Base-by-base conservation (phyloP, 2,797 vertebrate genomes). In the Masticophis lateralis region DNA sequence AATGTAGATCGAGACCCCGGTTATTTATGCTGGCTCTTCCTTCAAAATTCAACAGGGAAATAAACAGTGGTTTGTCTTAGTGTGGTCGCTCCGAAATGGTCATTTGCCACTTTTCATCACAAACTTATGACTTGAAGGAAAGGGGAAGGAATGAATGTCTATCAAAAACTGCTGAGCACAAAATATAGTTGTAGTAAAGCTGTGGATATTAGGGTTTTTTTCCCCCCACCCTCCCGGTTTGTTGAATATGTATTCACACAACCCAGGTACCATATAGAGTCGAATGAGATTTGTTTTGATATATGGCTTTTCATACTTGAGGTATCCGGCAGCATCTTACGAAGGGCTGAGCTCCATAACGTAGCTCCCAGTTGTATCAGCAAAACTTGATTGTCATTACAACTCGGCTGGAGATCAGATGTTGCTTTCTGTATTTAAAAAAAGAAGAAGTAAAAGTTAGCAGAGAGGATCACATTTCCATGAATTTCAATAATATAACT, bases 321-420 rank as follows among this genome's bases (percentile, higher is more conserved):
- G 96, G 95, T 96, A 97, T 96, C 97, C 92, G 93, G 96, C 93
- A 97, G 90, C 94, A 96, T 94, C 97, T 97, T 96, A 94, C 95
- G 95, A 95, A 96, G 94, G 94, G 96, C 93, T 96, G 96, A 79
- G 93, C 97, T 94, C 95, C 94, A 95, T 97, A 98, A 97, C 96
- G 92, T 93, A 97, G 95, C 96, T 89, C 93, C 95, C 88, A 94
- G 95, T 95, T 96, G 94, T 96, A 95, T 93, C 96, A 95, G 96
- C 93, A 97, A 96, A 47, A 97, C 95, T 95, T 97, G 94, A 93
- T 94, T 97, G 92, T 96, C 94, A 96, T 96, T 97, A 94, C 90
- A 89, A 74, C 86, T 94, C 92, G 92, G 95, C 94, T 94, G 96
- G 96, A 97, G 87, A 97, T 97, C 95, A 97, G 20, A 66, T 2